A percentile compares a stretch with the other conserved stretches of the same genome.
Evolutionary conservation across 1,140 invertebrate species (phyloP).

Genomic region (Drosophila pectinifera): DNA sequence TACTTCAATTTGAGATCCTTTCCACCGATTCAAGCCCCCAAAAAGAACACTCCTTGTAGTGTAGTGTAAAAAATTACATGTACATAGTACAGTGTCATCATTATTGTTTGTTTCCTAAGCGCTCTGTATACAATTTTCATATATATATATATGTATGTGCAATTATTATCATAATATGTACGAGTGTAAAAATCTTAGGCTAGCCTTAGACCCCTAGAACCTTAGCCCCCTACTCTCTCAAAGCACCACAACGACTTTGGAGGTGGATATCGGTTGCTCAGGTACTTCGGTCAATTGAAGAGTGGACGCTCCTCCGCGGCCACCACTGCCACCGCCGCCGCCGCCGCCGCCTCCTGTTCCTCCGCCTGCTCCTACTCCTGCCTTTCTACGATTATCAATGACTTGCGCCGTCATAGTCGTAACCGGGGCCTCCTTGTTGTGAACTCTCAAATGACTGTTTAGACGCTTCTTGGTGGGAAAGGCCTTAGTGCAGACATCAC

Average conservation of each 20-base stretch:
- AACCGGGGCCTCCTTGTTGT: slow-evolving; percentile 62
- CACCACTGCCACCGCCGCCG: neutral
- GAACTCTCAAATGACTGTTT: slow-evolving; percentile 67
- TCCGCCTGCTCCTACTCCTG: neutral
- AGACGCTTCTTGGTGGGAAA: slow-evolving; percentile 78
- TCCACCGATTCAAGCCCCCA: neutral
- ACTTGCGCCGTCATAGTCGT: slow-evolving; percentile 4
- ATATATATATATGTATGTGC: neutral
- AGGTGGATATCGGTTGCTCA: slow-evolving; percentile 64
- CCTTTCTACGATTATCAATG: neutral
- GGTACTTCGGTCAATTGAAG: slow-evolving; percentile 44
- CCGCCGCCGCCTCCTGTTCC: neutral
- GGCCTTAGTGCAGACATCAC: slow-evolving; percentile 66
- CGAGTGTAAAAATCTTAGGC: slow-evolving; percentile 8
- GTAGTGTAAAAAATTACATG: slow-evolving; percentile 15
- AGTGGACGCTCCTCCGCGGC: neutral
- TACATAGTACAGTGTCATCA: slow-evolving; percentile 30
- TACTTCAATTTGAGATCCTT: no score
- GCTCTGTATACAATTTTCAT: neutral
- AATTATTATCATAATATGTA: neutral
- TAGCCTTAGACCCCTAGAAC: slow-evolving; percentile 24
- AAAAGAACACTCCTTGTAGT: neutral
- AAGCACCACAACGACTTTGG: slow-evolving; percentile 71
- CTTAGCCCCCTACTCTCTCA: slow-evolving; percentile 14
- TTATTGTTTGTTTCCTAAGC: slow-evolving; percentile 9